Evolutionary conservation across 1,140 invertebrate species (phyloP).

Genomic region (Danaus plexippus): DNA sequence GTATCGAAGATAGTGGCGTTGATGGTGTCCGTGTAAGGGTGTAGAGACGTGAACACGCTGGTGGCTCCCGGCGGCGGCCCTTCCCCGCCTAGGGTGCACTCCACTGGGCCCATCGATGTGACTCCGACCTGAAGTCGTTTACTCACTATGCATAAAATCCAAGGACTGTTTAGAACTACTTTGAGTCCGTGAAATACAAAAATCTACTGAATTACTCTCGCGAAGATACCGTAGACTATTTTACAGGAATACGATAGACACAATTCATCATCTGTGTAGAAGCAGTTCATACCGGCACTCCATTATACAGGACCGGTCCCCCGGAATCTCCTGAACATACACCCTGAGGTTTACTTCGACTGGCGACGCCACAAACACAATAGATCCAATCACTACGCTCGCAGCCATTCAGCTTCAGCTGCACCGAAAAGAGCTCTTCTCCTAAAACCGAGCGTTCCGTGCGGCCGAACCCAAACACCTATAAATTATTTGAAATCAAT

Average conservation of each 20-base stretch:
- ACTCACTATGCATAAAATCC: too few relatives aligned
- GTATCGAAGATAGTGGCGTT: conserved; percentile 41
- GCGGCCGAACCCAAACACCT: conserved; percentile 47
- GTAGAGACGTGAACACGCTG: conserved; percentile 49
- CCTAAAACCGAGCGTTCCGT: conserved; percentile 35
- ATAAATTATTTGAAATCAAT: not conserved
- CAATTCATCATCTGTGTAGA: too few relatives aligned
- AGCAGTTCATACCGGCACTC: conserved; percentile 25
- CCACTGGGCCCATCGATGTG: conserved; percentile 51
- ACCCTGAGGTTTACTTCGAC: conserved; percentile 17
- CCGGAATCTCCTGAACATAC: conserved; percentile 55
- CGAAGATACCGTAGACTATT: too few relatives aligned
- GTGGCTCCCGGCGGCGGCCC: conserved; percentile 23
- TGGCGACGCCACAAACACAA: conserved; percentile 39
- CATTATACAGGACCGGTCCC: conserved; percentile 40
- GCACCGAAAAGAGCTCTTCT: conserved; percentile 41
- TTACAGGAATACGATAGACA: too few relatives aligned
- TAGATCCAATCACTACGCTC: conserved; percentile 37
- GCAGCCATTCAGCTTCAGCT: conserved; percentile 32
- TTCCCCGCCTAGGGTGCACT: conserved; percentile 27
- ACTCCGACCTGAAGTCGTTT: conserved; percentile 35
- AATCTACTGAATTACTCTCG: too few relatives aligned
- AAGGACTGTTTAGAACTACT: too few relatives aligned
- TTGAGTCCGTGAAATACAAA: too few relatives aligned
- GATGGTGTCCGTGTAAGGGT: conserved; percentile 34